Percentiles rank a stretch among this genome's conserved stretches.
Conservation (phyloP, 2,888 invertebrate genomes). For the Philonicus albiceps region DNA sequence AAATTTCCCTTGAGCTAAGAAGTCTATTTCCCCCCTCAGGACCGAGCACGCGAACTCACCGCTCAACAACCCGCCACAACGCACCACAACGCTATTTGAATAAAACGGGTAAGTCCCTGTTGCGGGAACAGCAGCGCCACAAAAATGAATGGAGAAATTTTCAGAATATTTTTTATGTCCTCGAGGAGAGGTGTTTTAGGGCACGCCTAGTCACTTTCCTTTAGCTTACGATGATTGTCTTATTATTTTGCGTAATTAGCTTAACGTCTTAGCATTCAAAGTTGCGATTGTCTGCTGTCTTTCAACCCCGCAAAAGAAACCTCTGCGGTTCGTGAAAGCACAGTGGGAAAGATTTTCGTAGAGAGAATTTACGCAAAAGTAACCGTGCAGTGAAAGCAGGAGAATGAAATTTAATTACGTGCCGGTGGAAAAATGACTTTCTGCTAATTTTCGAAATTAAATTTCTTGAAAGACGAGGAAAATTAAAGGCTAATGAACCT, state of each 20-base stretch:
- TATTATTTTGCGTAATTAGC: slow-evolving; percentile 27
- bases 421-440: not conserved
- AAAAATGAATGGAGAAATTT: not conserved
- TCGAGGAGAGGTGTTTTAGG: not conserved
- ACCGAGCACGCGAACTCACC: not conserved
- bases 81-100: not conserved
- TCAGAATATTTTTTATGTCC: not conserved
- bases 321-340: not conserved
- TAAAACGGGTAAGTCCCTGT: not conserved
- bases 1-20: not conserved
- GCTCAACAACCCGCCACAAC: not conserved
- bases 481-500: not conserved
- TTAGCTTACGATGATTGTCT: slow-evolving; percentile 25
- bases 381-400: not conserved
- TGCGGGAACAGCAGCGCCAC: not conserved
- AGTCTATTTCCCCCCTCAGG: not conserved
- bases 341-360: not conserved
- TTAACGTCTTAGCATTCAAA: not conserved
- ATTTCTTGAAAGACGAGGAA: not conserved
- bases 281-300: not conserved
- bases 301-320: not conserved
- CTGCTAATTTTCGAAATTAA: not conserved
- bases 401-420: not conserved
- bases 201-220: not conserved
- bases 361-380: not conserved